phyloP scores from a whole-genome alignment of 1,140 invertebrate species.

The Neodiprion lecontei region DNA sequence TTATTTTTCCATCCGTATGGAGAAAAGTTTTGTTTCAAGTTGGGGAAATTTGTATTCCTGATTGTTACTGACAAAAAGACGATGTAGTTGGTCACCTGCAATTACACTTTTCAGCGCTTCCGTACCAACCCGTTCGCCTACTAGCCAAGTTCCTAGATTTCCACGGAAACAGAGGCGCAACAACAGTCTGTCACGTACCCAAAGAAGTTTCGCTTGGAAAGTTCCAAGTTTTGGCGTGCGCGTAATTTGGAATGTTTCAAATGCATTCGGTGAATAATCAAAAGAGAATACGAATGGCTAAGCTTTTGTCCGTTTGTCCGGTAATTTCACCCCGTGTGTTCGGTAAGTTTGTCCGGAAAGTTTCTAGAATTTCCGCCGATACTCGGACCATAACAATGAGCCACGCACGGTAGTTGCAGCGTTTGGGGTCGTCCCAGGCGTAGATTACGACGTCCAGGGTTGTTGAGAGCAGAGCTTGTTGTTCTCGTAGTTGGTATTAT shows the following conservation, averaged over 20 bases:
- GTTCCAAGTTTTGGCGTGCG: not conserved
- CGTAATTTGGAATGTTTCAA: conserved; percentile 2
- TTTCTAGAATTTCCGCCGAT: no score
- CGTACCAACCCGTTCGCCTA: not conserved
- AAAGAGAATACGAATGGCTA: not conserved
- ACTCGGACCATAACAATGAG: no score
- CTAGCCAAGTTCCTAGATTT: not conserved
- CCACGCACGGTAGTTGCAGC: no score
- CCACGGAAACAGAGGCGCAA: not conserved
- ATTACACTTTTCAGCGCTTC: not conserved
- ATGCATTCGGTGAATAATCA: not conserved
- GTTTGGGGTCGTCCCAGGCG: no score
- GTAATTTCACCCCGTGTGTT: no score
- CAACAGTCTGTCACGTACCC: conserved; percentile 3
- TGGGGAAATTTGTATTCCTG: conserved; percentile 1
- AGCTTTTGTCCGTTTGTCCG: no score
- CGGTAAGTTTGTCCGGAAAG: no score
- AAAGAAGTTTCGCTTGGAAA: not conserved
- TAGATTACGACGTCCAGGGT: no score
- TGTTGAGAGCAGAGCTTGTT: no score
- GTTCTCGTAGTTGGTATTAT: no score
- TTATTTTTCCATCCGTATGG: no score
- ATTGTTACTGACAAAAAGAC: not conserved
- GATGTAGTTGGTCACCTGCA: not conserved
- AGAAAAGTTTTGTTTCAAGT: not conserved